A percentile compares a stretch with the other conserved stretches of the same genome.
Conservation (phyloP, 2,797 vertebrate species). For the Lerista edwardsae region DNA sequence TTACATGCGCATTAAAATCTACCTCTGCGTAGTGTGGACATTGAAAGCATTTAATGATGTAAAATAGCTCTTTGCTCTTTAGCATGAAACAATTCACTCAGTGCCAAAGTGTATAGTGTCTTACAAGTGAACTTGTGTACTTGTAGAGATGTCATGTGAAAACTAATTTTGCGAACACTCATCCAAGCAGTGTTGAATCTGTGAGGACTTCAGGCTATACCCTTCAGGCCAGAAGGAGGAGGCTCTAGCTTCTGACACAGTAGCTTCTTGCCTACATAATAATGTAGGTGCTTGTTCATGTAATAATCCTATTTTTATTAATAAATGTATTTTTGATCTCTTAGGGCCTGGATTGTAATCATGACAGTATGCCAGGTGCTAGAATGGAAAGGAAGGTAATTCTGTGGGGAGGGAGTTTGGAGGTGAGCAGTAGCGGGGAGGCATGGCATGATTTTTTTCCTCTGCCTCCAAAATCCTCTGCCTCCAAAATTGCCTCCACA, state of each 20-base stretch:
- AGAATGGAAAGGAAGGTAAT: too few species aligned
- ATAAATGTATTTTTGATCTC: not conserved
- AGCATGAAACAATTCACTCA: not conserved
- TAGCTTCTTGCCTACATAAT: not conserved
- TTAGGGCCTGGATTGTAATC: not conserved
- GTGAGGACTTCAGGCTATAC: not conserved
- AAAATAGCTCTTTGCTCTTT: not conserved
- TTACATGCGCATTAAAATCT: not conserved
- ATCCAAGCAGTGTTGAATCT: not conserved
- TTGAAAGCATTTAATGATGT: not conserved
- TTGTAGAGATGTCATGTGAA: slow-evolving; percentile 1
- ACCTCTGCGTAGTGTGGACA: not conserved
- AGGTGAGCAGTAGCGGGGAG: too few species aligned
- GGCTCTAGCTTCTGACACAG: not conserved
- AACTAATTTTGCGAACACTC: not conserved
- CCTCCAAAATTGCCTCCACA: too few species aligned
- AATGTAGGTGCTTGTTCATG: too few species aligned
- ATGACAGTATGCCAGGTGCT: not conserved
- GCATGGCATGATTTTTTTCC: too few species aligned
- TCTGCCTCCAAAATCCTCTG: too few species aligned
- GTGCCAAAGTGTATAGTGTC: too few species aligned
- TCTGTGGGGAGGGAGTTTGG: too few species aligned
- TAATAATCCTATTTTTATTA: not conserved
- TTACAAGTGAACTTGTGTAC: too few species aligned
- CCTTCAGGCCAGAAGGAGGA: accelerated